Evolutionary conservation across 2,797 vertebrate genomes (phyloP), one percentile per base, ranked within the genome.

Genomic region (Anomalospiza imberbis): DNA sequence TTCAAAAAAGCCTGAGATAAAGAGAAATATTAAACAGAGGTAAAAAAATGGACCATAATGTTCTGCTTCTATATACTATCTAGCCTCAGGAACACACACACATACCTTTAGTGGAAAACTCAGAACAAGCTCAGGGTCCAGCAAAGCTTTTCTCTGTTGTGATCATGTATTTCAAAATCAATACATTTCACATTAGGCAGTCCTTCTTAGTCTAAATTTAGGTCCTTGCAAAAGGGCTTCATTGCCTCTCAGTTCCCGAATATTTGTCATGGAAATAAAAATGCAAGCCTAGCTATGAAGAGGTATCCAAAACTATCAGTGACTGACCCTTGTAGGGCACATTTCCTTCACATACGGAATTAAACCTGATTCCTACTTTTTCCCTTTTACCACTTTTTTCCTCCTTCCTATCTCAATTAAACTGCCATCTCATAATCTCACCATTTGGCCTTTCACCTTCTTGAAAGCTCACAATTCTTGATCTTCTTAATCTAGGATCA

Each of bases 401-500:
- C 55, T 88, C 61, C 51, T 89, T 85, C 72, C 66, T 81, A 50
- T 93, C 58, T 85, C 89, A 88, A 60, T 88, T 92, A 92, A 91
- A 90, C 73, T 42, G 48, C 70, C 76, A 79, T 12, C 25, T 67
- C 55, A 71, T 92, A 89, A 92, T 77, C 68, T 75, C 73, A 65
- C 28, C 44, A 36, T 89, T 80, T 93, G 91, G 70, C 88, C 92
- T 94, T 89, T 92, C 73, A 94, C 92, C 85, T 90, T 66, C 8
- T 11, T 8, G 13, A 77, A 84, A 81, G 28, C 83, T 96, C 88
- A 84, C 17, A 82, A 76, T 55, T 92, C 82, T 76, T 76, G 87
- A 94, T 94, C 76, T 93, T 88, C 87, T 92, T 95, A 94, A 92
- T 91, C 89, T 91, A 44, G 73, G 89, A 89, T 93, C 89, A 88